phyloP scores from a whole-genome alignment of 1,140 invertebrate genomes.

The Ericerus pela region DNA sequence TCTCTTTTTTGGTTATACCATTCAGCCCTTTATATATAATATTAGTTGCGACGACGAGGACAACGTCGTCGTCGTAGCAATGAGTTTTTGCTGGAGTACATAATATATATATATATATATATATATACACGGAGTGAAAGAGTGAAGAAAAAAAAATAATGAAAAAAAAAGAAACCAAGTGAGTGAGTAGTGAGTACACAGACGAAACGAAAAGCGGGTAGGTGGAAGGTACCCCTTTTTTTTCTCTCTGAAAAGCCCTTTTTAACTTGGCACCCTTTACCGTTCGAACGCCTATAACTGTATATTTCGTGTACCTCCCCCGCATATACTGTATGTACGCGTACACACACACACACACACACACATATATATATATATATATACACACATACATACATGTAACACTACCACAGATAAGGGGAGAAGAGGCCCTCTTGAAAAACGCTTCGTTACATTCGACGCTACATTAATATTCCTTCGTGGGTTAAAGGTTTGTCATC shows the following conservation, averaged over 20 bases:
- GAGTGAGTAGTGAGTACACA: no score
- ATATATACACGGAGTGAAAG: no score
- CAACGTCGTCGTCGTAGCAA: slow-evolving; percentile 4
- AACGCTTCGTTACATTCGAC: slow-evolving; percentile 11
- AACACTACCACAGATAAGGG: background rate
- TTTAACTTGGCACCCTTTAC: slow-evolving; percentile 12
- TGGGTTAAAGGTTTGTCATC: slow-evolving; percentile 11
- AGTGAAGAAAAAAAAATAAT: no score
- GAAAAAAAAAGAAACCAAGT: no score
- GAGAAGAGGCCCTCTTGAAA: background rate
- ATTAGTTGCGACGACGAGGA: slow-evolving; percentile 7
- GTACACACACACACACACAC: no score
- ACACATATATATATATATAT: no score
- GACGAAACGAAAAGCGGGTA: no score
- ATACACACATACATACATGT: no score
- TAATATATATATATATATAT: no score
- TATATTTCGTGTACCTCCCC: slow-evolving; percentile 3
- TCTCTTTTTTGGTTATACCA: slow-evolving; percentile 6
- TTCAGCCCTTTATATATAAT: slow-evolving; percentile 12
- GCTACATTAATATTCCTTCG: slow-evolving; percentile 8
- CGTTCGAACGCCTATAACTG: slow-evolving; percentile 4
- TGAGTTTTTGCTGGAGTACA: no score
- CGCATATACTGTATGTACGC: no score
- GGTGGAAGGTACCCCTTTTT: slow-evolving; percentile 7
- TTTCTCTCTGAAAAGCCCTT: slow-evolving; percentile 9